Conservation (phyloP, 2,797 vertebrate genomes). For the Hypotaenidia okinawae region DNA sequence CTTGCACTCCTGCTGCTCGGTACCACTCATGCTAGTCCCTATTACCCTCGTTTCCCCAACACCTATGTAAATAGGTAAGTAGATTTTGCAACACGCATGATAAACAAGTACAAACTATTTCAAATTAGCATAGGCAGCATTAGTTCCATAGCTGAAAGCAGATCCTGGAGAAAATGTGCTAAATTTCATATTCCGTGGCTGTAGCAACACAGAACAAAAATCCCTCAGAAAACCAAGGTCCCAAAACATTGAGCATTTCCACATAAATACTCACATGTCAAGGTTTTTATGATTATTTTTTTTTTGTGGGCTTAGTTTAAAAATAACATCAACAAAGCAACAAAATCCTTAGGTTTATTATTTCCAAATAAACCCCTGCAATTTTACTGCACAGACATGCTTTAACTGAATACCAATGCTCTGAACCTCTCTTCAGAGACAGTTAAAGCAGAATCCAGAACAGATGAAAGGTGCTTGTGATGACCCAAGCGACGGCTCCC, state of each 20-base stretch:
- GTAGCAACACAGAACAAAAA: background rate
- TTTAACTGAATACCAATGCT: background rate
- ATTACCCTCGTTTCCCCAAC: slow-evolving; percentile 36
- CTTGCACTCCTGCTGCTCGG: slow-evolving; percentile 9
- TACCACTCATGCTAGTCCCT: background rate
- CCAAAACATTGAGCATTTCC: background rate
- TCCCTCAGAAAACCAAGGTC: background rate
- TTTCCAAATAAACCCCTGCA: background rate
- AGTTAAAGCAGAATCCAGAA: background rate
- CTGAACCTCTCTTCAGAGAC: background rate
- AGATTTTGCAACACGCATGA: slow-evolving; percentile 21
- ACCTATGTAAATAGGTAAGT: background rate
- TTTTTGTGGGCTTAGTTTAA: background rate
- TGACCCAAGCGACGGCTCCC: background rate
- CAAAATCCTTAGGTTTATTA: background rate
- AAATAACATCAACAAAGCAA: background rate
- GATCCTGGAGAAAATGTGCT: background rate
- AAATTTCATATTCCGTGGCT: background rate
- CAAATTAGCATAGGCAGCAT: background rate
- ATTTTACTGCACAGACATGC: background rate
- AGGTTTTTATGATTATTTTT: background rate
- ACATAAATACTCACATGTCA: background rate
- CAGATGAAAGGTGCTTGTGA: background rate
- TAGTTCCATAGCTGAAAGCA: background rate
- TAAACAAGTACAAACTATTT: background rate